Evolutionary conservation across 2,113 vertebrate species (phyloP), one percentile per base, ranked within the genome.

Genomic region (Drymodes brunneopygia): DNA sequence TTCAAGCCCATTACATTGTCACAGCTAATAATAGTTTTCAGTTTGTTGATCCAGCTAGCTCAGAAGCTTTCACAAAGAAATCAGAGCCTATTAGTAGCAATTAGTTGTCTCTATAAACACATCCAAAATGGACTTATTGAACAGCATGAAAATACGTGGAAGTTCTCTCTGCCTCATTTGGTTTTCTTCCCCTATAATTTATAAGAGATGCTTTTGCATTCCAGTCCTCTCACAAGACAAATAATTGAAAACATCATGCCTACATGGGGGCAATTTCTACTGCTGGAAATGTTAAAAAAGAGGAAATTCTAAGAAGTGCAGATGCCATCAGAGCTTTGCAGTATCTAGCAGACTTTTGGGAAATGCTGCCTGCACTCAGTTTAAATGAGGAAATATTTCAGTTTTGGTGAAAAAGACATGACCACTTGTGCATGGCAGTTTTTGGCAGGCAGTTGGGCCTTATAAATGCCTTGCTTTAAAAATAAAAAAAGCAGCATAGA

Each of bases 91-190:
- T 96, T 97, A 90, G 90, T 78, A 90, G 89, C 48, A 95, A 95
- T 96, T 97, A 97, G 94, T 78, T 95, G 31, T 66, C 61, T 90
- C 74, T 73, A 81, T 80, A 95, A 96, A 86, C 51, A 82, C 61
- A 88, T 88, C 56, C 33, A 57, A 82, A 92, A 90, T 74, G 15
- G 64, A 65, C 65, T 86, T 90, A 80, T 19, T 96, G 82, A 97
- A 94, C 81, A 91, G 57, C 60, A 86, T 74, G 66, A 90, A 94
- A 93, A 87, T 87, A 95, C 91, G 77, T 72, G 50, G 54, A 69
- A 88, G 44, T 89, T 95, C 40, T 78, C 80, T 92, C 72, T 91
- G 79, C 36, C 42, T 96, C 84, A 81, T 97, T 97, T 96, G 53
- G 56, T 97, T 96, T 96, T 93, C 62, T 94, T 95, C 44, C 44